Percentiles rank a stretch among this genome's conserved stretches.
Conservation (phyloP, 2,113 vertebrate species). For the Etheostoma spectabile region DNA sequence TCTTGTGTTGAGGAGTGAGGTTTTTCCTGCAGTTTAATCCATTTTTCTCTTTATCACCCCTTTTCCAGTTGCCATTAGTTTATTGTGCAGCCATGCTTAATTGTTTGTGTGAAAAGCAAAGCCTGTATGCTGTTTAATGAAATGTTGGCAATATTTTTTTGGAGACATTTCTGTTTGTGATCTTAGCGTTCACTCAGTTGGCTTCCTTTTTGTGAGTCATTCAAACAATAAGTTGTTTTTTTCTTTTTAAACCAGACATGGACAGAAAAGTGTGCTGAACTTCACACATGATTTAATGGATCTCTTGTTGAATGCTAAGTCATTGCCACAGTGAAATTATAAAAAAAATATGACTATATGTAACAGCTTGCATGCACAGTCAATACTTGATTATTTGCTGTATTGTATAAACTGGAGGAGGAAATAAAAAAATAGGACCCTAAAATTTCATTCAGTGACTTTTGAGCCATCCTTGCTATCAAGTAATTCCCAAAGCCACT, state of each 20-base stretch:
- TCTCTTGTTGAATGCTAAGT: neutral
- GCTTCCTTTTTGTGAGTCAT: neutral
- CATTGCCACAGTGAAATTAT: neutral
- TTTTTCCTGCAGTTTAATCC: constrained; percentile 24
- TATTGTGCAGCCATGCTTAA: constrained; percentile 18
- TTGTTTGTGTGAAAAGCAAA: constrained; percentile 44
- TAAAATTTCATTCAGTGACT: neutral
- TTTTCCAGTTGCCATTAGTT: constrained; percentile 30
- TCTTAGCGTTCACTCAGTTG: constrained; percentile 10
- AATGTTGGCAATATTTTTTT: neutral
- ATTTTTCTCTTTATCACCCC: constrained; percentile 42
- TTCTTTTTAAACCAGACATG: constrained; percentile 9
- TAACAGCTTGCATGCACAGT: neutral
- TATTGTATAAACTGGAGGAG: neutral
- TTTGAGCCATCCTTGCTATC: neutral
- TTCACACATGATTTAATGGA: neutral
- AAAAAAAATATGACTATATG: neutral
- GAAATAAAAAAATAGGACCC: constrained; percentile 5
- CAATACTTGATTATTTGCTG: neutral
- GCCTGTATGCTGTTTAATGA: neutral
- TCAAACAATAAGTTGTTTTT: constrained; percentile 3
- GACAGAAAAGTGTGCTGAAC: neutral
- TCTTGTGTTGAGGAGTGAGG: neutral
- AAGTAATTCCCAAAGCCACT: neutral
- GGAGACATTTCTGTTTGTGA: neutral